A percentile compares a stretch with the other conserved stretches of the same genome.
Evolutionary conservation across 2,113 vertebrate genomes (phyloP).

Genomic region (Tupaia tana): DNA sequence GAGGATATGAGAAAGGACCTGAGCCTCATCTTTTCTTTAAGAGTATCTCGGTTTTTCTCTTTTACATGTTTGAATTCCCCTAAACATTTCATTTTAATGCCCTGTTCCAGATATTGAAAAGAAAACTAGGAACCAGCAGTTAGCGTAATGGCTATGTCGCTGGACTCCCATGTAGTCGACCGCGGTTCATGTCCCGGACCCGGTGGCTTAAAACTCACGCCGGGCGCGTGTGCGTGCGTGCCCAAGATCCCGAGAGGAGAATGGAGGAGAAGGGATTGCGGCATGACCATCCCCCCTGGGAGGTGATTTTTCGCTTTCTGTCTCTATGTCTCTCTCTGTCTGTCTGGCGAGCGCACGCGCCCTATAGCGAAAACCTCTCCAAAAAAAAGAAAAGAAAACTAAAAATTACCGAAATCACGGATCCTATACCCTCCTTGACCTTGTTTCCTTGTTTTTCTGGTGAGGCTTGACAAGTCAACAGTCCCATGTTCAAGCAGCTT

Average conservation of each 20-base stretch:
- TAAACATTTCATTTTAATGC: not conserved
- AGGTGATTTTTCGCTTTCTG: too few relatives aligned
- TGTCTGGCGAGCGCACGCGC: too few relatives aligned
- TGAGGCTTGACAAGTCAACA: not conserved
- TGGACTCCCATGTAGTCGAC: too few relatives aligned
- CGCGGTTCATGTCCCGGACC: too few relatives aligned
- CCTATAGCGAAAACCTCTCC: too few relatives aligned
- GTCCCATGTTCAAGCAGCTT: not conserved
- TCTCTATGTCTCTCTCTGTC: too few relatives aligned
- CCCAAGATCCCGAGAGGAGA: too few relatives aligned
- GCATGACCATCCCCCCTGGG: too few relatives aligned
- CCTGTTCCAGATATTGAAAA: not conserved
- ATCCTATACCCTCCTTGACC: accelerated
- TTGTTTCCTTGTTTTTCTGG: not conserved
- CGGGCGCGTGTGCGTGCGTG: too few relatives aligned
- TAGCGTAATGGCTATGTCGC: too few relatives aligned
- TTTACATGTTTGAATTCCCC: not conserved
- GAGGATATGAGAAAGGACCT: not conserved
- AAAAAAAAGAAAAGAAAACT: not conserved
- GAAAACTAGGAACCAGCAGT: not conserved
- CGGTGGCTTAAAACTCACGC: too few relatives aligned
- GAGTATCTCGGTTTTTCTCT: not conserved
- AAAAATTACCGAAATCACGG: not conserved
- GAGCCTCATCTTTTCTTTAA: not conserved
- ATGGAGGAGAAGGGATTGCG: too few relatives aligned